A percentile compares a stretch with the other conserved stretches of the same genome.
Conservation (phyloP, 2,797 vertebrate species). For the Sciurus carolinensis region DNA sequence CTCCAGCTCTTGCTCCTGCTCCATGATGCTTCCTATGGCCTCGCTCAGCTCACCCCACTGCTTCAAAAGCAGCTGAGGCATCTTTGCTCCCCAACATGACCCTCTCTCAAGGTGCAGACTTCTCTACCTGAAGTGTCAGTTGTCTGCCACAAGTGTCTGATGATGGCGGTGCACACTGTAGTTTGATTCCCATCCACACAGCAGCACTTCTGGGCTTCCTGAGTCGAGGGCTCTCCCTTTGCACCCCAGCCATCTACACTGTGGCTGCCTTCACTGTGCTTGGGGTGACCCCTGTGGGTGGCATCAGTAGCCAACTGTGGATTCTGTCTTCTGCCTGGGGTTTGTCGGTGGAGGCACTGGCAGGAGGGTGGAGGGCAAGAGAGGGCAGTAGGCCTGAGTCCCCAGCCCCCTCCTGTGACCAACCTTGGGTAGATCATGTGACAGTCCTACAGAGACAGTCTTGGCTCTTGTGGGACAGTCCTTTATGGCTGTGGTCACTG, state of each 20-base stretch:
- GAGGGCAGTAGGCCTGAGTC: too few species aligned
- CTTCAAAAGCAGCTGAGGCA: background rate
- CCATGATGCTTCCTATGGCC: too few species aligned
- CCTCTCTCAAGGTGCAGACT: background rate
- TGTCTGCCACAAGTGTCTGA: background rate
- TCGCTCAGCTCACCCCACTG: too few species aligned
- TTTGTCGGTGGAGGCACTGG: too few species aligned
- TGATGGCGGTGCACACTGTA: background rate
- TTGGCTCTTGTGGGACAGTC: background rate
- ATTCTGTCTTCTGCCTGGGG: background rate
- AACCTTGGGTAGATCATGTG: background rate
- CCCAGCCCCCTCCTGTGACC: background rate
- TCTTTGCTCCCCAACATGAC: background rate
- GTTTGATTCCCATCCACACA: background rate
- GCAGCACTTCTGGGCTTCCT: too few species aligned
- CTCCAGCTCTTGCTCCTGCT: too few species aligned
- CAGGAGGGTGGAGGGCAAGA: too few species aligned
- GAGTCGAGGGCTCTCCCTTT: background rate
- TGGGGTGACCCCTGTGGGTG: background rate
- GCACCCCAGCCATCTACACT: background rate
- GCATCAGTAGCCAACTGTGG: rapidly evolving
- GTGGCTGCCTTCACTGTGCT: background rate
- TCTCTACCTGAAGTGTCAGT: background rate
- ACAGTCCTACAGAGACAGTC: background rate
- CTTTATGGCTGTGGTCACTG: too few species aligned